A percentile compares a stretch with the other conserved stretches of the same genome.
Evolutionary conservation across 2,888 invertebrate species (phyloP).

Genomic region (Piscicola geometra): DNA sequence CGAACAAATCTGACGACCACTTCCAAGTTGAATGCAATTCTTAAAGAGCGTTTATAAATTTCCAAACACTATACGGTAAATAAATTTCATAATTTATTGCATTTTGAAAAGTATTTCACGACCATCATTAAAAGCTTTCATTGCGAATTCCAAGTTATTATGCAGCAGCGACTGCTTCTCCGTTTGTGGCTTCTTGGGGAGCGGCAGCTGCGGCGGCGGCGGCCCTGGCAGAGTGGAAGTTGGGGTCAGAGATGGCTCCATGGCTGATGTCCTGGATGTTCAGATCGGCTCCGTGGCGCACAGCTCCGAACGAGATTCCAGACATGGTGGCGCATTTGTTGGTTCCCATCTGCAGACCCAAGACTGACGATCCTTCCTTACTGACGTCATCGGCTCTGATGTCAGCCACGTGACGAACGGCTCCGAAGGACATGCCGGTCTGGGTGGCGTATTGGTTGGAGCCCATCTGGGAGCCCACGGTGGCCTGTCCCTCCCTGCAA

Average conservation of each 20-base stretch:
- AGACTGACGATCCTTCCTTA: constrained; percentile 47
- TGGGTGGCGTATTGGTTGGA: constrained; percentile 27
- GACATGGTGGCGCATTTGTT: constrained; percentile 45
- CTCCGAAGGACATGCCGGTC: constrained; percentile 28
- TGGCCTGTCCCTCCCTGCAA: constrained; percentile 30
- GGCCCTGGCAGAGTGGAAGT: background rate
- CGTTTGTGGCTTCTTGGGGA: background rate
- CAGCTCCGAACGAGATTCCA: constrained; percentile 52
- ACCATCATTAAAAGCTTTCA: background rate
- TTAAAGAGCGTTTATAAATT: too few species aligned
- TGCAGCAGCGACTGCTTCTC: background rate
- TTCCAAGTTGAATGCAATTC: too few species aligned
- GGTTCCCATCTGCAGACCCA: constrained; percentile 49
- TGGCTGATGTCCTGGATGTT: constrained; percentile 23
- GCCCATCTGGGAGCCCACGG: constrained; percentile 22
- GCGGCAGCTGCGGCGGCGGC: background rate
- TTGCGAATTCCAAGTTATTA: background rate
- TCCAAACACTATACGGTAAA: too few species aligned
- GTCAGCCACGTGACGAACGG: constrained; percentile 41
- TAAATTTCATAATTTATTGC: too few species aligned
- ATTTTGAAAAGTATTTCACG: too few species aligned
- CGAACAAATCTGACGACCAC: background rate
- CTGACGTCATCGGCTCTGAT: constrained; percentile 46
- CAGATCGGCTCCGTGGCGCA: constrained; percentile 49
- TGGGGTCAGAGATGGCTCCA: background rate